phyloP scores from a whole-genome alignment of 2,888 invertebrate genomes.

The Melieria omissa region DNA sequence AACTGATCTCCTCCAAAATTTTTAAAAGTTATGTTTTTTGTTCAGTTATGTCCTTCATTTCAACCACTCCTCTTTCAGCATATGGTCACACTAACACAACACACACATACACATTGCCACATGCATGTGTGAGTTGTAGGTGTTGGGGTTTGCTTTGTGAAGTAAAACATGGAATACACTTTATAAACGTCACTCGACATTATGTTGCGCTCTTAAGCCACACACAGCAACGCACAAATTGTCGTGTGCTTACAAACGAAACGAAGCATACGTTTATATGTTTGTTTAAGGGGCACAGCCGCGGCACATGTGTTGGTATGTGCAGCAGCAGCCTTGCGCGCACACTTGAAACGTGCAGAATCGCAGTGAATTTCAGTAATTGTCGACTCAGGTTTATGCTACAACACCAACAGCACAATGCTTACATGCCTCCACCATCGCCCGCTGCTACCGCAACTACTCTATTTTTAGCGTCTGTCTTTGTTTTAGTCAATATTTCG shows the following conservation, averaged over 20 bases:
- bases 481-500: too few species aligned
- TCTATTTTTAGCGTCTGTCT: slow-evolving; percentile 36
- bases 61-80: too few species aligned
- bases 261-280: neutral
- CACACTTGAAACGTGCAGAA: slow-evolving; percentile 54
- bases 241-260: neutral
- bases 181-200: slow-evolving; percentile 55
- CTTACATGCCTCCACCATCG: too few species aligned
- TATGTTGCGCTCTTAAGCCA: neutral
- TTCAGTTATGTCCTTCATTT: too few species aligned
- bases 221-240: neutral
- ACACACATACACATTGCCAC: slow-evolving; percentile 19
- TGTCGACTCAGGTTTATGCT: slow-evolving; percentile 29
- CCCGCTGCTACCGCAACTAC: neutral
- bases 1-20: too few species aligned
- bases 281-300: slow-evolving; percentile 1
- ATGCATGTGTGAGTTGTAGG: neutral
- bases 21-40: too few species aligned
- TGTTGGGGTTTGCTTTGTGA: neutral
- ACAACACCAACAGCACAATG: neutral
- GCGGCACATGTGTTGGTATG: neutral
- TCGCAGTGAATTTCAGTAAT: slow-evolving; percentile 42
- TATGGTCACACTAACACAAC: neutral
- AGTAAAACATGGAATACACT: slow-evolving; percentile 44
- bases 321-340: slow-evolving; percentile 44